Evolutionary conservation across 2,888 invertebrate species (phyloP).

Genomic region (Rambutsinella grinnellia): DNA sequence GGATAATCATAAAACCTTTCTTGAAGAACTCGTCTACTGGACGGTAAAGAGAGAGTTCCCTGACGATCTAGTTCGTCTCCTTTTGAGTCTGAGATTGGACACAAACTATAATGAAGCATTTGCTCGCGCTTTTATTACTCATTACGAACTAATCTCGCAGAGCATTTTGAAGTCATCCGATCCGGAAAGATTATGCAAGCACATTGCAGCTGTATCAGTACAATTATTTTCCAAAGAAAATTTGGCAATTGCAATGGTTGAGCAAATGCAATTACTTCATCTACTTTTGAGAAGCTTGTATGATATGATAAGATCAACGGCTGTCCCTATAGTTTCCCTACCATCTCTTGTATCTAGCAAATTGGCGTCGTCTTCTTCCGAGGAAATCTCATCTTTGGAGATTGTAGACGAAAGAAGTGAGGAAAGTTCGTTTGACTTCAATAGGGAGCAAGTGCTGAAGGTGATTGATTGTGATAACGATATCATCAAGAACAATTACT

Average conservation of each 20-base stretch:
- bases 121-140: constrained; percentile 93
- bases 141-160: constrained; percentile 93
- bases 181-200: constrained; percentile 92
- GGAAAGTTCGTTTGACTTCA: background rate
- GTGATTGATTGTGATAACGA: constrained; percentile 92
- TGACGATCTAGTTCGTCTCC: constrained; percentile 92
- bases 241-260: constrained; percentile 90
- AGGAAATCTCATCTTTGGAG: background rate
- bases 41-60: constrained; percentile 97
- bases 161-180: constrained; percentile 88
- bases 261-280: constrained; percentile 88
- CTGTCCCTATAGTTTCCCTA: constrained; percentile 25
- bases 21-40: constrained; percentile 98
- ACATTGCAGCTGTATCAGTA: constrained; percentile 97
- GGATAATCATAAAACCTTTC: constrained; percentile 74
- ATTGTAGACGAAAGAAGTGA: constrained; percentile 59
- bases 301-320: constrained; percentile 48
- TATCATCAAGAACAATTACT: constrained; percentile 97
- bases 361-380: background rate
- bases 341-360: background rate
- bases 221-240: constrained; percentile 95
- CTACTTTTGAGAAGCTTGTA: constrained; percentile 70
- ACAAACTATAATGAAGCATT: constrained; percentile 94
- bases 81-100: constrained; percentile 95
- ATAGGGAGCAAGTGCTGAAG: constrained; percentile 66